Evolutionary conservation across 23 tunicate genomes (phyloP), one percentile per base, ranked within the genome.

Genomic region (Ascidia mentula): DNA sequence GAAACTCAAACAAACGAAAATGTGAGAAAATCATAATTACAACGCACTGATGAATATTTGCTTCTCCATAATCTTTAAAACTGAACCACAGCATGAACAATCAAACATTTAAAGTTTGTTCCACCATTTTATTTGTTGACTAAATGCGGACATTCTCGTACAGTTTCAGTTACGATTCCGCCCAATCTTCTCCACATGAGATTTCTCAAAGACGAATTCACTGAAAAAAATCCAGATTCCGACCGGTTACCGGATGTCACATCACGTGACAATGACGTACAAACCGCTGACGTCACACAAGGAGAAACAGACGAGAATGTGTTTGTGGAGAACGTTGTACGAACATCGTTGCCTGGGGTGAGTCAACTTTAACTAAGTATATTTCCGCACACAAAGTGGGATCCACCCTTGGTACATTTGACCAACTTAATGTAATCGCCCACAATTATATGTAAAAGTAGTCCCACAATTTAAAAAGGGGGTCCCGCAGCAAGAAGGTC

Each of bases 111-210:
- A n/a, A n/a, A n/a, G n/a, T 53, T 53, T 53, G 65, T 53, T 53
- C 13, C 65, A n/a, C n/a, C n/a, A n/a, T n/a, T n/a, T n/a, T n/a
- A n/a, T n/a, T n/a, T n/a, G n/a, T n/a, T n/a, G n/a, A n/a, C n/a
- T n/a, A n/a, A n/a, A n/a, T n/a, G n/a, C n/a, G n/a, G n/a, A n/a
- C n/a, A n/a, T 18, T 69, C 26, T n/a, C n/a, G n/a, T 24, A 40
- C 40, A 77, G 80, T 77, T 45, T 77, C 80, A 6, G 45, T 46
- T 0, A 9, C 80, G 1, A 69, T 77, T 31, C 80, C 80, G 8
- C 80, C 69, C 36, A 77, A 77, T 34, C 80, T 77, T 0, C 80
- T 37, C 12, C 80, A 77, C 45, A 38, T 77, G 69, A 15, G 31
- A 32, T 77, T 40, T 24, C 80, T 77, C 20, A 69, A 69, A 34